phyloP scores from a whole-genome alignment of 2,113 vertebrate genomes.

The Mustelus asterias region DNA sequence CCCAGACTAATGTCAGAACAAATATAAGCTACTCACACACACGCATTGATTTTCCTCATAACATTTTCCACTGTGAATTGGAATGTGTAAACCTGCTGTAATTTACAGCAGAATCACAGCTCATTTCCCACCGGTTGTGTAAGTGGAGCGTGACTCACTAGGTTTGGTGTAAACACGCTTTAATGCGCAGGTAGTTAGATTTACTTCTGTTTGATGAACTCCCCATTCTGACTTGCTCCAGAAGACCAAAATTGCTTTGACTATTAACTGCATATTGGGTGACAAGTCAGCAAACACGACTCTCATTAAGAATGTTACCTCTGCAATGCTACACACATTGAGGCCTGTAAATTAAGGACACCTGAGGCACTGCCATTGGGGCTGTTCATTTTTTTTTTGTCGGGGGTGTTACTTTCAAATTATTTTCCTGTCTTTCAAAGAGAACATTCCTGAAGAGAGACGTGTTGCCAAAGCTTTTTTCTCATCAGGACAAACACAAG shows the following conservation, averaged over 20 bases:
- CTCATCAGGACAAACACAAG: too few relatives aligned
- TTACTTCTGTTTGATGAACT: background rate
- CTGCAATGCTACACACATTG: background rate
- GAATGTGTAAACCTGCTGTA: background rate
- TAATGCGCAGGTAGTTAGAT: background rate
- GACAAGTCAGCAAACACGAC: background rate
- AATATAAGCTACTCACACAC: background rate
- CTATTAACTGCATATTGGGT: background rate
- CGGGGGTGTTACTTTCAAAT: too few relatives aligned
- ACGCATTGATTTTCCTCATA: background rate
- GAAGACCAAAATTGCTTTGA: background rate
- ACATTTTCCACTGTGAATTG: background rate
- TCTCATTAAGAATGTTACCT: background rate
- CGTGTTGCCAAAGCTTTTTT: too few relatives aligned
- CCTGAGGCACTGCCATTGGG: background rate
- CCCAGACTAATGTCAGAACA: background rate
- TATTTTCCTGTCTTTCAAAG: too few relatives aligned
- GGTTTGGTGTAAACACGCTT: background rate
- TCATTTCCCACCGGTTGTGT: background rate
- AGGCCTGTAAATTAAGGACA: background rate
- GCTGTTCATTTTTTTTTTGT: background rate
- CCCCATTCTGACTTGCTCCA: background rate
- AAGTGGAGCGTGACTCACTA: background rate
- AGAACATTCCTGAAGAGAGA: too few relatives aligned
- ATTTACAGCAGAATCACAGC: background rate